Evolutionary conservation across 2,888 invertebrate genomes (phyloP).

Genomic region (Trilocha varians): DNA sequence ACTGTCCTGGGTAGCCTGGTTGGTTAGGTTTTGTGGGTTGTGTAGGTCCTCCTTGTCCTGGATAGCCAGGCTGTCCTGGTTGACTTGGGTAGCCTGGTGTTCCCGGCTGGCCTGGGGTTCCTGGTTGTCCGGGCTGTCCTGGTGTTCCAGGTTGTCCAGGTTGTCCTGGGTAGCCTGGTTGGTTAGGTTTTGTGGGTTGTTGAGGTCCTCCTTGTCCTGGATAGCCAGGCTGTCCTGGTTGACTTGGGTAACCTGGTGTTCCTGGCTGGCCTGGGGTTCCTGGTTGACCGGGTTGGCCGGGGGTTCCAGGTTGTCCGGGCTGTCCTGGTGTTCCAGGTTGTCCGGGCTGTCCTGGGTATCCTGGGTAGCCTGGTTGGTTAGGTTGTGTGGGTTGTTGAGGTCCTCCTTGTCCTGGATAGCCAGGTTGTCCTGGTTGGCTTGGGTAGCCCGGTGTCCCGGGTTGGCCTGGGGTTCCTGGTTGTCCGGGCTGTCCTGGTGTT

Average conservation of each 20-base stretch:
- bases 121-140: slow-evolving; percentile 18
- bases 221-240: slow-evolving; percentile 19
- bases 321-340: slow-evolving; percentile 17
- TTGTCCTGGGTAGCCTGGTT: slow-evolving; percentile 17
- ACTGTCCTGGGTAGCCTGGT: slow-evolving; percentile 19
- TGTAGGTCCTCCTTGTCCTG: slow-evolving; percentile 13
- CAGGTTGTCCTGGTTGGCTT: slow-evolving; percentile 10
- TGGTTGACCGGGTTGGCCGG: slow-evolving; percentile 18
- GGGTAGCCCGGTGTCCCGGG: slow-evolving; percentile 11
- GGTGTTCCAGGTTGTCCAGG: slow-evolving; percentile 20
- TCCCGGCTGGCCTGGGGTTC: slow-evolving; percentile 33
- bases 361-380: slow-evolving; percentile 17
- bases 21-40: slow-evolving; percentile 13
- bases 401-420: slow-evolving; percentile 14
- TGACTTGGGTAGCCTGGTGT: slow-evolving; percentile 27
- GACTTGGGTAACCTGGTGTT: slow-evolving; percentile 29
- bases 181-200: slow-evolving; percentile 14
- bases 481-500: slow-evolving; percentile 17
- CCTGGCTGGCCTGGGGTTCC: slow-evolving; percentile 33
- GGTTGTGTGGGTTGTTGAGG: slow-evolving; percentile 25
- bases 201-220: slow-evolving; percentile 19
- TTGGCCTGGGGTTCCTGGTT: slow-evolving; percentile 10
- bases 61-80: slow-evolving; percentile 10
- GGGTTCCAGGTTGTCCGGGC: slow-evolving; percentile 18
- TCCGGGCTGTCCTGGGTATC: slow-evolving; percentile 15